Base-by-base conservation (phyloP, 2,888 invertebrate species). In the Cistogaster globosa region DNA sequence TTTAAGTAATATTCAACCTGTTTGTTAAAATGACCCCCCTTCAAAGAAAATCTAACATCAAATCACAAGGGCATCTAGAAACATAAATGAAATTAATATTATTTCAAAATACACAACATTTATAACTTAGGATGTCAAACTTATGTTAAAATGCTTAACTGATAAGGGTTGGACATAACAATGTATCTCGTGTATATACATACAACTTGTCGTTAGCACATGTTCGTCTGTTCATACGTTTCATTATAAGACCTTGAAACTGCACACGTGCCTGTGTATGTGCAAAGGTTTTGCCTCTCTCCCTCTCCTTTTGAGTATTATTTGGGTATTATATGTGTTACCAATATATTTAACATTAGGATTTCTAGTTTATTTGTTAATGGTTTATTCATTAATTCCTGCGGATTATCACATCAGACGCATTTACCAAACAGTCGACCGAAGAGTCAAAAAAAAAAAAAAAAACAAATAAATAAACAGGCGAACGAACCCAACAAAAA, bases 361-460 rank as follows among this genome's bases (percentile, higher is more conserved):
- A 88, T 86, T 89, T 89, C 89, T 90, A 90, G 91, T 91, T 91
- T 91, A 91, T 91, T 91, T 91, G 91, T 90, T 91, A 91, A 91
- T 90, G 91, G 91, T 91, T 91, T 91, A 91, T 91, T 91, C 91
- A 91, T 91, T 91, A 91, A 91, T 91, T 91, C 91, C 91, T 91
- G 89, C 88, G 91, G 91, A 91, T 91, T 91, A 91, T 91, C 91
- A 90, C 91, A 90, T 91, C 91, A 91, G 90, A 90, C 90, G 87
- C 87, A 91, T 89, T 87, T 88, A 89, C 88, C 88, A 53, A 83
- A 83, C 55, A 80, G 67, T 32, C 78, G 42, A 60, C 62, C 51
- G 38, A 36, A 69, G 67, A 62, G 38, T 42, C 72, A 71, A 76
- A 80, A 53, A 74, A 77, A n/a, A 80, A 36, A 45, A 75, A 82